Evolutionary conservation across 2,113 vertebrate genomes (phyloP), one percentile per base, ranked within the genome.

Genomic region (Genyomyrus donnyi): DNA sequence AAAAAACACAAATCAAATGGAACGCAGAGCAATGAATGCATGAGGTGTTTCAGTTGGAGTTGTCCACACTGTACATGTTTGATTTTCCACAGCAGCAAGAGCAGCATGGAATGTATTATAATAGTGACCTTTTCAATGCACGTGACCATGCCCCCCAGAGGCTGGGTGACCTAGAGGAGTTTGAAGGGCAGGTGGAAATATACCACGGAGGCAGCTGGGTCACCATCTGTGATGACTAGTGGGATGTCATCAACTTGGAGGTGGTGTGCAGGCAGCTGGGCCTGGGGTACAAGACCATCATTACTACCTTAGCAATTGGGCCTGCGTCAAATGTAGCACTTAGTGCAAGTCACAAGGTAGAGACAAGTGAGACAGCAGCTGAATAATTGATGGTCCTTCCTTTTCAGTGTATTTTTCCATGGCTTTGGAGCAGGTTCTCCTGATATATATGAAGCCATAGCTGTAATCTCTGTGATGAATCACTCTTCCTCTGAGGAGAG

Each of bases 181-280:
- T 96, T 92, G 96, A 97, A 91, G 97, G 97, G 0, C 94, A 96
- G 21, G 95, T 97, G 31, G 97, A 97, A 91, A 96, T 97, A 66
- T 98, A 96, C 92, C 94, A 95, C 15, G 90, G 94, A 0, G 96
- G 96, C 89, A 93, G 91, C 45, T 98, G 97, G 97, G 97, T 97
- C 52, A 96, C 97, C 66, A 94, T 98, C 90, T 98, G 97, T 89
- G 96, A 97, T 3, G 96, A 97, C 92, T 95, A 95, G 39, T 98
- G 97, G 97, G 97, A 97, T 0, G 94, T 97, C 91, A 92, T 92
- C 15, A 96, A 97, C 90, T 97, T 97, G n/a, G 97, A 97, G 91
- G 97, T 98, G 87, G 96, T 97, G 89, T 97, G 97, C 91, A 94
- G 96, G 77, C 97, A 97, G 91, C 88, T 97, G 91, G 96, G 95